phyloP scores from a whole-genome alignment of 2,113 vertebrate species.

The Bujurquina vittata region DNA sequence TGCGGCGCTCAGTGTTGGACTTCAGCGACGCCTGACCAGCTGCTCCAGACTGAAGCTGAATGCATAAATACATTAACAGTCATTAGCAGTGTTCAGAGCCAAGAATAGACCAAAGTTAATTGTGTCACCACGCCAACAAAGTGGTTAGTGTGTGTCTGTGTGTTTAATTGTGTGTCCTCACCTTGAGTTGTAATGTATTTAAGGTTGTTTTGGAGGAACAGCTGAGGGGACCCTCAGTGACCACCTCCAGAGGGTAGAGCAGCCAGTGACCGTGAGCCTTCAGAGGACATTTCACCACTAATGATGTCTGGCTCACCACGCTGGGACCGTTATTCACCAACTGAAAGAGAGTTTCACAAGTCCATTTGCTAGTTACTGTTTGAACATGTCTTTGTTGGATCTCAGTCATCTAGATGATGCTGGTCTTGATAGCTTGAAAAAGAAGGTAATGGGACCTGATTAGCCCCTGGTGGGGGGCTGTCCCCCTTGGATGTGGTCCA shows the following conservation, averaged over 20 bases:
- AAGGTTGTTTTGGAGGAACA: conserved; percentile 77
- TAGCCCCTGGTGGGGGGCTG: background rate
- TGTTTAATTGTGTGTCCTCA: conserved; percentile 56
- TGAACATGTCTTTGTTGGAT: no score
- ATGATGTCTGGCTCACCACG: conserved; percentile 75
- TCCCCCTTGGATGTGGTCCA: background rate
- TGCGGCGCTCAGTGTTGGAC: conserved; percentile 41
- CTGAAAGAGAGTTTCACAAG: conserved; percentile 51
- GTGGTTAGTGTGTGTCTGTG: background rate
- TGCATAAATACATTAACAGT: background rate
- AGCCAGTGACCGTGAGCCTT: conserved; percentile 70
- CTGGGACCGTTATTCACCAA: conserved; percentile 85
- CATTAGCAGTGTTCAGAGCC: background rate
- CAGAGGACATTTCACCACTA: conserved; percentile 83
- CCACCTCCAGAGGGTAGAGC: conserved; percentile 80
- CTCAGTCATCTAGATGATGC: background rate
- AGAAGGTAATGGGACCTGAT: background rate
- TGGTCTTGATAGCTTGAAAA: background rate
- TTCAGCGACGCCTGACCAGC: conserved; percentile 15
- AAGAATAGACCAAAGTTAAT: background rate
- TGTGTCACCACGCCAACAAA: background rate
- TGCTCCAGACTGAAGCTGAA: conserved; percentile 60
- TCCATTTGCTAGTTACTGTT: background rate
- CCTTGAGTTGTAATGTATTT: conserved; percentile 82
- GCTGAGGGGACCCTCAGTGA: conserved; percentile 74